Evolutionary conservation across 2,113 vertebrate genomes (phyloP), one percentile per base, ranked within the genome.

Genomic region (Myiopsitta monachus): DNA sequence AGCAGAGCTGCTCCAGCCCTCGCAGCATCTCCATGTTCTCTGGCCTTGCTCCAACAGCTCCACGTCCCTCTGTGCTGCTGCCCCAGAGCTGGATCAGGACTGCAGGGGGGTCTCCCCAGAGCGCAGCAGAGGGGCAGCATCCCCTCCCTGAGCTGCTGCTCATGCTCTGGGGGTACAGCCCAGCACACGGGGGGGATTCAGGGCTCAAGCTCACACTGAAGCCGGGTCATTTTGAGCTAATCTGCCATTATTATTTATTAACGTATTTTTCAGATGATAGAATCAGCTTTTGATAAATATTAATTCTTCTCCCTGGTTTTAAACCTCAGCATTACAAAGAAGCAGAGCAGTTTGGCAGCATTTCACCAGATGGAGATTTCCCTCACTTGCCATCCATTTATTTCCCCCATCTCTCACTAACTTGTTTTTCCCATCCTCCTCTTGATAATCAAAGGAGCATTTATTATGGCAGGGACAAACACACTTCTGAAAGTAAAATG

Each of bases 401-500:
- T 83, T 95, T 74, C 76, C 61, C 54, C 64, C 72, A 15, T 76
- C 83, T 55, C 63, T 77, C 21, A 2, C 49, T 44, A 51, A 62
- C 54, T 79, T 5, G 2, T 67, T 90, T 52, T 51, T 55, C 46
- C 62, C 92, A 69, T 26, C 82, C 49, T 73, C 95, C 92, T 95
- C 94, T 83, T 23, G 75, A 55, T 88, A 94, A 97, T 95, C 96
- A 95, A 90, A 92, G 95, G 93, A 96, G 10, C 94, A 55, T 97
- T 98, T 95, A 61, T 92, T 95, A 96, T 76, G 77, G 62, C 92
- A 83, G 95, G 95, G 96, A 93, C 97, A 97, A 97, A 97, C 78
- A 89, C 92, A 83, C 88, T 97, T 93, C 93, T 93, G 96, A 96
- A 95, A 97, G 94, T 36, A 90, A 97, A 98, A 97, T 85, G 95